Evolutionary conservation across 2,888 invertebrate species (phyloP), one percentile per base, ranked within the genome.

Genomic region (Tillus elongatus): DNA sequence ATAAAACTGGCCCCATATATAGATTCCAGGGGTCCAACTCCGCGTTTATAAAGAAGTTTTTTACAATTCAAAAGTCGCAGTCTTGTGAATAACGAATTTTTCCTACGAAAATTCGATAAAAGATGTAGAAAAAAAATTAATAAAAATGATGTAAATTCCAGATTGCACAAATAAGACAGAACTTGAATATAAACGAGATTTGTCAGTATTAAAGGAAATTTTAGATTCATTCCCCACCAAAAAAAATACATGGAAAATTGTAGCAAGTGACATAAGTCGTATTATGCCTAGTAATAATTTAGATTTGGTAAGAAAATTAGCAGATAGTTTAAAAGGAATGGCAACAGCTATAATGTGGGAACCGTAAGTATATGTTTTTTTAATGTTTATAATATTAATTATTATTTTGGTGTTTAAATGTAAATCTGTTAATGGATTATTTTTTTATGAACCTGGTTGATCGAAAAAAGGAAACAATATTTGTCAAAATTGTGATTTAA

Each of bases 291-390:
- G 69, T 1, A 69, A 71, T 40, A 70, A 71, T 35, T 66, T 66
- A 34, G 74, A 74, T 30, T 71, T 73, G 52, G 72, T 73, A 4
- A 68, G 66, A 46, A 73, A 70, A 47, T 73, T 72, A 43, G 60
- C 77, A 15, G 68, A 70, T 1, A 60, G 73, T 33, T 72, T 79
- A 0, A 70, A 70, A 43, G 68, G 74, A 42, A 64, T 74, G 46
- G 70, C 80, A 53, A 71, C 78, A 14, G 81, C 81, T 2, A 68
- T 83, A 30, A 72, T 84, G 30, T 75, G 84, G 69, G 79, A 83
- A 58, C 80, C 82, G 87, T 87, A 64, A 73, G 75, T 71, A 36
- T 26, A 11, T 15, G 26, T n/a, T n/a, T n/a, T n/a, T n/a, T n/a
- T n/a, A n/a, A n/a, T n/a, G n/a, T n/a, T n/a, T n/a, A n/a, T n/a